Conservation (phyloP, 2,113 vertebrate genomes). For the Tenebrosternarchus preto region DNA sequence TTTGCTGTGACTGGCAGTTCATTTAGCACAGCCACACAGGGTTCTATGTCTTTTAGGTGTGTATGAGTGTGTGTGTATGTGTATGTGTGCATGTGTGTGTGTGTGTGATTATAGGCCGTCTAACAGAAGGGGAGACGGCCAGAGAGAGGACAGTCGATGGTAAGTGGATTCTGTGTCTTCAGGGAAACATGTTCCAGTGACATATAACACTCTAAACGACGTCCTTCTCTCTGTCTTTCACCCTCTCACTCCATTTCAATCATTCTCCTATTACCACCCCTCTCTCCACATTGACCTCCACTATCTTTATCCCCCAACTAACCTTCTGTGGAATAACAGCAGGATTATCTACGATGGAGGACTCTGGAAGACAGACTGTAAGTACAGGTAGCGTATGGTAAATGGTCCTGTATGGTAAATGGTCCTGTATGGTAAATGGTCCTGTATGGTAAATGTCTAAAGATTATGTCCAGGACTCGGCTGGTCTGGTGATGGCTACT, state of each 20-base stretch:
- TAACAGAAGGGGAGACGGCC: conserved; percentile 4
- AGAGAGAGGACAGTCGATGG: conserved; percentile 48
- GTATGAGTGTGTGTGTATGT: conserved; percentile 19
- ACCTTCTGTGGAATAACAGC: conserved; percentile 1
- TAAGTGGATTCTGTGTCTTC: conserved; percentile 53
- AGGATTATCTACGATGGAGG: conserved; percentile 8
- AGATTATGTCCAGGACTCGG: too few relatives aligned
- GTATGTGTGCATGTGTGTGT: conserved; percentile 22
- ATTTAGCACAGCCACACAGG: conserved; percentile 16
- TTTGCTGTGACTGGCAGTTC: conserved; percentile 40
- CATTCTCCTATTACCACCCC: conserved; percentile 45
- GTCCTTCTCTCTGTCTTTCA: conserved; percentile 29
- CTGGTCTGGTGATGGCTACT: too few relatives aligned
- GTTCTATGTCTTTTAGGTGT: conserved; percentile 23
- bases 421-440: too few relatives aligned
- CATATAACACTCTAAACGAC: conserved; percentile 49
- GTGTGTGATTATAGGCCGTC: conserved; percentile 24
- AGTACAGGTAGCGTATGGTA: not conserved
- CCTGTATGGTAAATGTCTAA: too few relatives aligned
- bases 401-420: too few relatives aligned
- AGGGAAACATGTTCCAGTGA: conserved; percentile 45
- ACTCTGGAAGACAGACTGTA: not conserved
- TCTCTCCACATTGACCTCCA: conserved; percentile 28
- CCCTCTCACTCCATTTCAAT: conserved; percentile 40
- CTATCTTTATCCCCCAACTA: conserved; percentile 31